Percentiles rank a stretch among this genome's conserved stretches.
These are phyloP conservation scores for Engraulis encrasicolus DNA, from an alignment of 2,113 vertebrate species.

Conservation along the genomic window DNA sequence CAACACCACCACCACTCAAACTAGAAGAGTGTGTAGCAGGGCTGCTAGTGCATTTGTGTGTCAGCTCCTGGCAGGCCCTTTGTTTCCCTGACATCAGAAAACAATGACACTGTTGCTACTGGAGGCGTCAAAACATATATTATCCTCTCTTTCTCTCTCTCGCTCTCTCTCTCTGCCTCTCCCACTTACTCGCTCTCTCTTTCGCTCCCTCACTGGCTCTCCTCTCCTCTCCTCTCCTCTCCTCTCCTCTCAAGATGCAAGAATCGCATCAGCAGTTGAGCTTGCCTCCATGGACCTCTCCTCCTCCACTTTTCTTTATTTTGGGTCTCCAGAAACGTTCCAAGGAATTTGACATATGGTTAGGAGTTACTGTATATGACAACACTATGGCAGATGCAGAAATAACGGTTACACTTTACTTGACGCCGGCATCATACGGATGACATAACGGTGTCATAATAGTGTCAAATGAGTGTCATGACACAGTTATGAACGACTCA, in stretches of 20 bases:
- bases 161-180: background rate
- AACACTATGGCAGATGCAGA: background rate
- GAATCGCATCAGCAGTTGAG: too few species aligned
- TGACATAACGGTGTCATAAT: too few species aligned
- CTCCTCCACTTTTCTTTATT: background rate
- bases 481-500: too few species aligned
- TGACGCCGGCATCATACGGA: too few species aligned
- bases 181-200: too few species aligned
- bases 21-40: background rate
- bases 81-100: background rate
- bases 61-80: background rate
- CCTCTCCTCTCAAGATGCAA: too few species aligned
- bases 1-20: background rate
- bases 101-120: background rate
- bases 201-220: too few species aligned
- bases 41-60: background rate
- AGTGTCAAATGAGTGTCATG: too few species aligned
- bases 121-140: background rate
- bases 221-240: too few species aligned
- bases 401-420: too few species aligned
- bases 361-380: background rate
- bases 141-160: background rate
- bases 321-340: background rate
- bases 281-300: too few species aligned
- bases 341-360: background rate